Percentiles rank a stretch among this genome's conserved stretches.
These are phyloP conservation scores for Arrhamphus sclerolepis DNA, from an alignment of 2,797 vertebrate genomes.

Conservation along the genomic window DNA sequence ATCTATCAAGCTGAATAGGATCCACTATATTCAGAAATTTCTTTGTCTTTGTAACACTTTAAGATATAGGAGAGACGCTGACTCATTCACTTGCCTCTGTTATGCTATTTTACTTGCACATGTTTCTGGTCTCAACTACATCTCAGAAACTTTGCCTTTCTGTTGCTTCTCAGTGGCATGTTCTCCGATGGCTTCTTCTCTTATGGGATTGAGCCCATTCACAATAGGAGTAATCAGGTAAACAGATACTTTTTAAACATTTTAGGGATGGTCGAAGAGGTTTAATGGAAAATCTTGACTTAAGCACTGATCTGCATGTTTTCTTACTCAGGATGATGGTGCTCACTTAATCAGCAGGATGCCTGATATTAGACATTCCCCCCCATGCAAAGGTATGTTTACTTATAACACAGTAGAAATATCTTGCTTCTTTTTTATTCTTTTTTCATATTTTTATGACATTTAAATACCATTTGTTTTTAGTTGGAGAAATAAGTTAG, in stretches of 20 bases:
- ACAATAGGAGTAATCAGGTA: conserved; percentile 75
- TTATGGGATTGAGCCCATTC: conserved; percentile 71
- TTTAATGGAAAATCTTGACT: background rate
- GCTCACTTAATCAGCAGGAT: conserved; percentile 73
- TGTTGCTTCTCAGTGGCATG: conserved; percentile 63
- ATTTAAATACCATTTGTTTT: too few species aligned
- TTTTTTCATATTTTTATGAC: background rate
- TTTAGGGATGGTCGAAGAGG: background rate
- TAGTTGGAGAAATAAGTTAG: too few species aligned
- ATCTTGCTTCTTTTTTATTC: background rate
- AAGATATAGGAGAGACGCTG: too few species aligned
- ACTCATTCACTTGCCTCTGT: too few species aligned
- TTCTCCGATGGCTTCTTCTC: conserved; percentile 76
- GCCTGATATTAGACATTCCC: conserved; percentile 72
- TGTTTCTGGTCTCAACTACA: background rate
- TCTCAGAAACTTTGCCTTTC: conserved; percentile 6
- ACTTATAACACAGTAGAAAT: background rate
- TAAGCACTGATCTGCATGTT: conserved; percentile 3
- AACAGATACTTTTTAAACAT: background rate
- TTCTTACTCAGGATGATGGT: conserved; percentile 56
- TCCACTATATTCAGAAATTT: too few species aligned
- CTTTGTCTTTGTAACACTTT: too few species aligned
- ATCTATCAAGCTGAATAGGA: too few species aligned
- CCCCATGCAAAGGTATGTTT: conserved; percentile 62
- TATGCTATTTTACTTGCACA: background rate